phyloP scores from a whole-genome alignment of 2,797 vertebrate genomes.

The Muscicapa striata region DNA sequence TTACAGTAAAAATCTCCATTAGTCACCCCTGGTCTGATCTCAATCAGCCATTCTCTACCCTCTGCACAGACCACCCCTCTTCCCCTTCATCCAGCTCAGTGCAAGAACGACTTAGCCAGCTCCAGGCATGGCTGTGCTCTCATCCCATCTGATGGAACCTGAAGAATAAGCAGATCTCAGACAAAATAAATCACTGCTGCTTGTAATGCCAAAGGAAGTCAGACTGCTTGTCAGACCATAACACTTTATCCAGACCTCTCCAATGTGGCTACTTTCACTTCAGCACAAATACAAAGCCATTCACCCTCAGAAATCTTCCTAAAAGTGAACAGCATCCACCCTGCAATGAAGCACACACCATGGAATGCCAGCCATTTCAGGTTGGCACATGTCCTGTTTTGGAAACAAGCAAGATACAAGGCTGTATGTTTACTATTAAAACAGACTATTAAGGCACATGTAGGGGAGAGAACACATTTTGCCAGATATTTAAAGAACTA shows the following conservation, averaged over 20 bases:
- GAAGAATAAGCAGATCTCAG: background rate
- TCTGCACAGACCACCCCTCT: background rate
- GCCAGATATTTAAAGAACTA: background rate
- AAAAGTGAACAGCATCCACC: background rate
- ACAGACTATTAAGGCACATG: background rate
- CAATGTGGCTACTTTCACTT: background rate
- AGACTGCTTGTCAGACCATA: background rate
- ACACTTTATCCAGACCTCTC: background rate
- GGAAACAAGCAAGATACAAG: background rate
- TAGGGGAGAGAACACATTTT: background rate
- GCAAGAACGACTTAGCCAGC: accelerated
- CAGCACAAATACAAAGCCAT: background rate
- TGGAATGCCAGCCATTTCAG: background rate
- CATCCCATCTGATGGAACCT: background rate
- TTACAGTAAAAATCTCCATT: background rate
- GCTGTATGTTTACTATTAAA: background rate
- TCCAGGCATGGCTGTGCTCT: background rate
- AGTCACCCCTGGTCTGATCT: background rate
- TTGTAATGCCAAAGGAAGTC: background rate
- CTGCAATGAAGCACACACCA: background rate
- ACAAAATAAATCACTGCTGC: background rate
- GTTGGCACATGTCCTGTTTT: background rate
- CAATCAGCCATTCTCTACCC: background rate
- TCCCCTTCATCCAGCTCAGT: background rate
- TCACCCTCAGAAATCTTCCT: background rate